Base-by-base conservation (phyloP, 2,888 invertebrate species). In the Calameuta idolon region DNA sequence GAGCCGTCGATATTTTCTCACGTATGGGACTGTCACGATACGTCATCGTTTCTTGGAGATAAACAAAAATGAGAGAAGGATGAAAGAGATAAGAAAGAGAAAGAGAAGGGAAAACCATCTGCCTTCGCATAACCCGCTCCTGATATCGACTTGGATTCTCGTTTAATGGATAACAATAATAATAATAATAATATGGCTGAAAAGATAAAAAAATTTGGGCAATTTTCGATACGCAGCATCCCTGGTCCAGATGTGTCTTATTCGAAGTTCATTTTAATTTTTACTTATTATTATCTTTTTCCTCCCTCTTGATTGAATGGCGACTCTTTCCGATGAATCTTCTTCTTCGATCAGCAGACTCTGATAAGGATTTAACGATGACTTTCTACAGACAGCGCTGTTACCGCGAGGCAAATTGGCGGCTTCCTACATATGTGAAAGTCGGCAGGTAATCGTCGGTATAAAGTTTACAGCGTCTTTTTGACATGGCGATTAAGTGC, bases 401-500 rank as follows among this genome's bases (percentile, higher is more conserved):
- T 55, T 55, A 55, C 0, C 37, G 12, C 55, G 5, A 23, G 55
- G 55, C 55, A 55, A 55, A 55, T 55, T 55, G 55, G 9, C 55
- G 55, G 55, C 55, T 55, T 23, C 55, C 55, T 55, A 55, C 55
- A 40, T 55, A 5, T 23, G 55, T 55, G 55, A 55, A 23, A 55
- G 55, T 55, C 55, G 69, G n/a, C 68, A n/a, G 55, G 23, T 23
- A 34, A 76, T 75, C 73, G 69, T 74, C 76, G 73, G 76, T 79
- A 79, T 77, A 79, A 55, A 79, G 74, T 90, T 90, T 90, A 90
- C 90, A 89, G 87, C 89, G 87, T 88, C 87, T 86, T 89, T 89
- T 89, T 89, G 88, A 90, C 89, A 89, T 86, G 89, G 87, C 90
- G 89, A 91, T 91, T 90, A 90, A 90, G 88, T 88, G 89, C 84